Conservation (phyloP, 2,888 invertebrate genomes). For the Geotrupes spiniger region DNA sequence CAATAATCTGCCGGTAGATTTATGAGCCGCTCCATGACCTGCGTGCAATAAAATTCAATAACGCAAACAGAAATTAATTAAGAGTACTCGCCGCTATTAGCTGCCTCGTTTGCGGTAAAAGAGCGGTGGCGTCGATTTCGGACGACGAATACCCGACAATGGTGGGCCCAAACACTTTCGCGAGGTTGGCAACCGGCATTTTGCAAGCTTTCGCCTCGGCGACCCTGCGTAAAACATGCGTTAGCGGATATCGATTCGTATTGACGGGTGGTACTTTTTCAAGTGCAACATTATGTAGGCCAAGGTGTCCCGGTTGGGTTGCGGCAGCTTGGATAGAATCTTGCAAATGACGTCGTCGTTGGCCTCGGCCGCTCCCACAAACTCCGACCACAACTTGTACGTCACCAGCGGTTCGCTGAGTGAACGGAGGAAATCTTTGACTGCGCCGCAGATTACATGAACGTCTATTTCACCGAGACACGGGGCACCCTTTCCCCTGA, state of each 20-base stretch:
- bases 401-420: slow-evolving; percentile 90
- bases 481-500: slow-evolving; percentile 82
- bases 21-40: slow-evolving; percentile 61
- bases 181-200: slow-evolving; percentile 88
- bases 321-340: slow-evolving; percentile 81
- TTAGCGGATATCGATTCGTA: slow-evolving; percentile 11
- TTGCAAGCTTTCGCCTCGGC: slow-evolving; percentile 79
- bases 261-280: slow-evolving; percentile 59
- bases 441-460: slow-evolving; percentile 86
- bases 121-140: slow-evolving; percentile 68
- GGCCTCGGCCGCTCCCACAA: slow-evolving; percentile 66
- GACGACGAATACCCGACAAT: slow-evolving; percentile 83
- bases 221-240: slow-evolving; percentile 57
- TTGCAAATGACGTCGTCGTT: slow-evolving; percentile 64
- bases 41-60: slow-evolving; percentile 16
- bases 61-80: slow-evolving; percentile 1
- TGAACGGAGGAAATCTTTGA: slow-evolving; percentile 90
- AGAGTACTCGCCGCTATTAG: slow-evolving; percentile 62
- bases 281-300: slow-evolving; percentile 90
- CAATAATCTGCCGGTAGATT: slow-evolving; percentile 74
- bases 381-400: slow-evolving; percentile 75
- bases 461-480: slow-evolving; percentile 73
- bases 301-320: slow-evolving; percentile 90
- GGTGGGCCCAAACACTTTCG: slow-evolving; percentile 91
- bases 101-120: slow-evolving; percentile 74